Evolutionary conservation across 2,888 invertebrate species (phyloP).

Genomic region (Chrysopilus asiliformis): DNA sequence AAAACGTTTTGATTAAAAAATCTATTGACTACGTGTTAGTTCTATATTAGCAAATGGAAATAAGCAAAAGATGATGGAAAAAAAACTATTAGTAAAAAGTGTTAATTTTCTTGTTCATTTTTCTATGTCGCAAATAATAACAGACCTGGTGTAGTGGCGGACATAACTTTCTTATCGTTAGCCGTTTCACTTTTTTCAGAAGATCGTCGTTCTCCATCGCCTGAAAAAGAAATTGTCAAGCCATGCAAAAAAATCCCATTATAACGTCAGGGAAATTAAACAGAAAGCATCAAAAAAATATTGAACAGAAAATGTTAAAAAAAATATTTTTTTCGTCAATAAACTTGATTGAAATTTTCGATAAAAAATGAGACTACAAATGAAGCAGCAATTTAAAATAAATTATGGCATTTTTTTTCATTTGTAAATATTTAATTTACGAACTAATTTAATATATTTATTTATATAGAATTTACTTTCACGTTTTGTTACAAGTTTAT

Average conservation of each 20-base stretch:
- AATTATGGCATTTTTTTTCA: no score
- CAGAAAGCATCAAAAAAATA: constrained; percentile 11
- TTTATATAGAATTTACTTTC: no score
- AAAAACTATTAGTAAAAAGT: no score
- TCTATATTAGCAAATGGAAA: no score
- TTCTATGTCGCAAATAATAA: constrained; percentile 25
- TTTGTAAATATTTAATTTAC: no score
- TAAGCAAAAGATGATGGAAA: no score
- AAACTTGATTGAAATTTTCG: constrained; percentile 2
- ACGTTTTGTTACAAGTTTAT: no score
- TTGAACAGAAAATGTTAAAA: constrained; percentile 1
- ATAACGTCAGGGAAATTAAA: constrained; percentile 13
- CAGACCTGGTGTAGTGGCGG: constrained; percentile 38
- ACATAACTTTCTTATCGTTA: constrained; percentile 36
- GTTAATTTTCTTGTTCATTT: no score
- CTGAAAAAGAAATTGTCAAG: constrained; percentile 36
- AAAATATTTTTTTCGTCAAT: neutral
- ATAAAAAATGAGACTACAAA: constrained; percentile 2
- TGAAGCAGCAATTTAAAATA: neutral
- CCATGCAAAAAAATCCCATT: constrained; percentile 30
- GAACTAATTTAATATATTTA: no score
- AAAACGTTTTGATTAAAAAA: no score
- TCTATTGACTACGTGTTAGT: no score
- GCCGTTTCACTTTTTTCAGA: constrained; percentile 37
- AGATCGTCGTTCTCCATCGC: constrained; percentile 35